These are phyloP conservation scores for Anguilla marmorata DNA, from an alignment of 2,797 vertebrate species.

Conservation along the genomic window DNA sequence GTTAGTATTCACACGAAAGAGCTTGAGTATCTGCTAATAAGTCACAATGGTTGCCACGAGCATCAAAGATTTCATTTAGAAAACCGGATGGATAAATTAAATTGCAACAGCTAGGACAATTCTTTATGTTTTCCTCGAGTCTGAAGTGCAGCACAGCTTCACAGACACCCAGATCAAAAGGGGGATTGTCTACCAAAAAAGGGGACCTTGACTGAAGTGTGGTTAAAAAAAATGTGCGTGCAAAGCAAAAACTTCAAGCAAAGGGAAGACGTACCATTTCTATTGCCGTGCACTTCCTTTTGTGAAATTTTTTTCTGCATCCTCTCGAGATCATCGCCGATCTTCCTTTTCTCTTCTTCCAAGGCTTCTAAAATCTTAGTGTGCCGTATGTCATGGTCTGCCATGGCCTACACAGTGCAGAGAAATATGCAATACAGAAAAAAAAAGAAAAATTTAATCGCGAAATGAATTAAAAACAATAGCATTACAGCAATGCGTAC, in stretches of 20 bases:
- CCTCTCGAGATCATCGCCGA: constrained; percentile 80
- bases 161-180: background rate
- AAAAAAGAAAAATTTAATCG: background rate
- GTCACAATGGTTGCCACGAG: background rate
- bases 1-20: background rate
- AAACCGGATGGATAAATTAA: background rate
- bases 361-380: constrained; percentile 88
- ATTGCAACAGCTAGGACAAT: background rate
- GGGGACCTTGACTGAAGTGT: background rate
- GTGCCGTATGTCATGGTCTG: constrained; percentile 82
- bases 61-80: background rate
- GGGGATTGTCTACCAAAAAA: background rate
- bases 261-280: constrained; percentile 53
- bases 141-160: background rate
- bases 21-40: background rate
- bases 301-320: constrained; percentile 68
- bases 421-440: constrained; percentile 30
- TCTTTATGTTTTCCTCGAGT: background rate
- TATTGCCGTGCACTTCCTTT: constrained; percentile 56
- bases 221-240: background rate
- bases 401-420: constrained; percentile 74
- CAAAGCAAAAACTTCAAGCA: background rate
- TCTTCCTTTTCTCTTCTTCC: constrained; percentile 90
- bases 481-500: background rate
- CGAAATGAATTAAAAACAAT: constrained; percentile 33